These are phyloP conservation scores for Anodontia alba DNA, from an alignment of 2,888 invertebrate species.

Conservation along the genomic window DNA sequence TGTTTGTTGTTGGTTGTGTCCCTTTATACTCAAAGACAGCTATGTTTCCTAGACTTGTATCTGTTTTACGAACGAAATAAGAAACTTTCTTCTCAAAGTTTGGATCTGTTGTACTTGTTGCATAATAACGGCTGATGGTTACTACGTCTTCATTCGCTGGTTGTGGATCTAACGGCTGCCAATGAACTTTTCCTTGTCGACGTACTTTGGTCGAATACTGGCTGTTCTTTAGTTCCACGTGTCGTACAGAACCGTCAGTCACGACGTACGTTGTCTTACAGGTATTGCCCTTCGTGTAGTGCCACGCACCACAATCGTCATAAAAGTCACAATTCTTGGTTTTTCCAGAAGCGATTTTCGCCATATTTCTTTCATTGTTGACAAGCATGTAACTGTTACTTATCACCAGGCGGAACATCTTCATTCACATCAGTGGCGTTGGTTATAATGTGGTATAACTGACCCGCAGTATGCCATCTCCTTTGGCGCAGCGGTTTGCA, in stretches of 20 bases:
- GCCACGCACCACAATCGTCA: not conserved
- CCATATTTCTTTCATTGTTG: not conserved
- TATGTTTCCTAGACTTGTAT: not conserved
- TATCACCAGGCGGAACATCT: not conserved
- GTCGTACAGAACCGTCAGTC: not conserved
- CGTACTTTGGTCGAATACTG: not conserved
- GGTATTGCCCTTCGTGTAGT: not conserved
- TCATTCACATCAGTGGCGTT: not conserved
- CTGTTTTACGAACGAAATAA: not conserved
- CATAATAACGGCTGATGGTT: slow-evolving; percentile 4
- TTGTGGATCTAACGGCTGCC: slow-evolving; percentile 8
- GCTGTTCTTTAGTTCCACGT: not conserved
- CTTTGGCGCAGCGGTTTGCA: not conserved
- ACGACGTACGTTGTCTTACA: not conserved
- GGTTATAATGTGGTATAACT: not conserved
- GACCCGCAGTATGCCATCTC: not conserved
- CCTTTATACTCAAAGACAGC: slow-evolving; percentile 9
- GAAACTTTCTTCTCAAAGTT: slow-evolving; percentile 13
- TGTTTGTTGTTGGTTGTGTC: not conserved
- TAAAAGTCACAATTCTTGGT: not conserved
- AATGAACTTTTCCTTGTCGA: not conserved
- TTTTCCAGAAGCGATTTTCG: not conserved
- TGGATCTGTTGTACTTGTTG: not conserved
- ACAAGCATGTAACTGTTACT: not conserved
- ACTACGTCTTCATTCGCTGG: not conserved